phyloP scores from a whole-genome alignment of 1,140 invertebrate genomes.

The Drosophila sucinea region DNA sequence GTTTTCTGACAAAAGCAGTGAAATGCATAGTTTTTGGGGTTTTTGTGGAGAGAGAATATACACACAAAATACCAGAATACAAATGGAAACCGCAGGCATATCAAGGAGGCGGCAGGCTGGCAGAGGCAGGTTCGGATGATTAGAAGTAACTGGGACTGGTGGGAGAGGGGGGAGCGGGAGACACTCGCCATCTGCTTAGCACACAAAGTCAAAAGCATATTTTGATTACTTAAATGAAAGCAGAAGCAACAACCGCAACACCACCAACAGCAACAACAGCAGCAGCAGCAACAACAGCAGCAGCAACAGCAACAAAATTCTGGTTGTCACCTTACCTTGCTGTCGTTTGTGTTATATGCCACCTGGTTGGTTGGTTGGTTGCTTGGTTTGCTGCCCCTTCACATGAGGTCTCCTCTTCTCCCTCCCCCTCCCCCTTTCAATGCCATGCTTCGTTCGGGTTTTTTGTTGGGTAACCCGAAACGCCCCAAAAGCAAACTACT shows the following conservation, averaged over 20 bases:
- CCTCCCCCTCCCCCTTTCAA: neutral
- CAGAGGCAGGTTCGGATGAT: conserved; percentile 12
- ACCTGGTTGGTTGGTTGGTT: conserved; percentile 28
- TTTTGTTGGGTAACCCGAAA: conserved; percentile 46
- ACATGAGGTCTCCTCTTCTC: neutral
- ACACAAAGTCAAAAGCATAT: conserved; percentile 76
- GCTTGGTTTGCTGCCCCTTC: neutral
- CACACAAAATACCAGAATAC: conserved; percentile 36
- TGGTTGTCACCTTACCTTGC: conserved; percentile 65
- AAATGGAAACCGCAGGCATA: conserved; percentile 67
- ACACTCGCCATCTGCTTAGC: conserved; percentile 67
- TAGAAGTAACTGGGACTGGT: neutral
- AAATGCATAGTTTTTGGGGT: conserved; percentile 79
- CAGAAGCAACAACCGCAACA: conserved; percentile 18
- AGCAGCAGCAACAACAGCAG: conserved; percentile 33
- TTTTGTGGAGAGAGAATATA: conserved; percentile 56
- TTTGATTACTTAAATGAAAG: conserved; percentile 81
- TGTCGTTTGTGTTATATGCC: conserved; percentile 13
- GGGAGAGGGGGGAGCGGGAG: conserved; percentile 2
- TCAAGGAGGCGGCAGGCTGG: conserved; percentile 34
- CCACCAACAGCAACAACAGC: conserved; percentile 4
- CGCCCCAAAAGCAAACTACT: conserved; percentile 76
- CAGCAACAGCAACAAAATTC: conserved; percentile 46
- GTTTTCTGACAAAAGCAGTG: conserved; percentile 65
- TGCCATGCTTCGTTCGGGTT: conserved; percentile 5